Base-by-base conservation (phyloP, 2,113 vertebrate species). In the Rhegmatorhina hoffmannsi region DNA sequence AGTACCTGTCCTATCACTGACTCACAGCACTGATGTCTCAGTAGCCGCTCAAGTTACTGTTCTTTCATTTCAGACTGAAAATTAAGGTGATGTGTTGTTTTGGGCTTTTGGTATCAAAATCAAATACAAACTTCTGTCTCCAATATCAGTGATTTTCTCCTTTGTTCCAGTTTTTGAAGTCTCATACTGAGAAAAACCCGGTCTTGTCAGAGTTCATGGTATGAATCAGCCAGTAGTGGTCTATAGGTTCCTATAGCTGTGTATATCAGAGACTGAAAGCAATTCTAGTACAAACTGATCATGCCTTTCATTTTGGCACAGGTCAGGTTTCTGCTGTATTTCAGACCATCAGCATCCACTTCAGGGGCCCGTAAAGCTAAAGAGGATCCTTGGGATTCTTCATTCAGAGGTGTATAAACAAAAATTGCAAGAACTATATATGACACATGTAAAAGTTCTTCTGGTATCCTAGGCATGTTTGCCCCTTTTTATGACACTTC, bases 21-120 rank as follows among this genome's bases (percentile, higher is more conserved):
- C 62, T 62, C 0, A 0, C 49, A 12, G 4, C 66, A 24, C 4
- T 79, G 38, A 8, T 73, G 6, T 69, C 43, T 46, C 26, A 52
- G 31, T 29, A 17, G 38, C 83, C 13, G 13, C 29, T 72, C 55
- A 84, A 59, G 17, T 80, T 66, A 53, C 34, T 38, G 9, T 38
- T 92, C 40, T 87, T 13, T 88, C 17, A 15, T 59, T 91, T 21
- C 47, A 87, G n/a, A 24, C 4, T n/a, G 50, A 84, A 78, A 89
- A 62, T 50, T 29, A 50, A 63, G 26, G 9, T 63, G 64, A 9
- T 63, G 6, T 1, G 0, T 60, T 70, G 43, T 3, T 75, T 78
- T 62, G 46, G 9, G 2, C 79, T 59, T 52, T 64, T 59, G 3
- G 18, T 87, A 47, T 29, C 60, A 70, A 82, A 91, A 67, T 77